A percentile compares a stretch with the other conserved stretches of the same genome.
phyloP scores from a whole-genome alignment of 1,140 invertebrate species.

The Ptiloglossa arizonensis region DNA sequence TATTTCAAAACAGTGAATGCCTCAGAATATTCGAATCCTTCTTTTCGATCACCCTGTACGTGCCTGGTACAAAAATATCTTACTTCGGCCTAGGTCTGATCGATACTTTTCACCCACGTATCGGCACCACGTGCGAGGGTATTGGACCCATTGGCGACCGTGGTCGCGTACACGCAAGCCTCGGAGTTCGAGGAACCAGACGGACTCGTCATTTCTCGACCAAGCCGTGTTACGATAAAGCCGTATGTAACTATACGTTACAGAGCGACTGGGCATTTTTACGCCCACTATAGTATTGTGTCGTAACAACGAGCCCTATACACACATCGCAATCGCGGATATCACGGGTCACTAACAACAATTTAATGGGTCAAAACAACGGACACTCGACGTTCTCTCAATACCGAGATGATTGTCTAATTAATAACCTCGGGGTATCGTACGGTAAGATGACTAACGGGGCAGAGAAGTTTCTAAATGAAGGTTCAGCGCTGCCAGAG shows the following conservation, averaged over 20 bases:
- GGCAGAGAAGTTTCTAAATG: constrained; percentile 23
- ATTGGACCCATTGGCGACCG: constrained; percentile 29
- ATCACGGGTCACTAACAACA: constrained; percentile 3
- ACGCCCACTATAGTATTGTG: constrained; percentile 9
- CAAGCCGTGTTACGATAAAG: constrained; percentile 32
- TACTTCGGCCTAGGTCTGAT: constrained; percentile 15
- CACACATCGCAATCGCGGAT: constrained; percentile 1
- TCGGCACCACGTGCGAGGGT: constrained; percentile 15
- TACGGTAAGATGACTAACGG: constrained; percentile 2
- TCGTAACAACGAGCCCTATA: constrained; percentile 22
- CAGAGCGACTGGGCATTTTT: constrained; percentile 35
- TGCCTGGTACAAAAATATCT: constrained; percentile 19
- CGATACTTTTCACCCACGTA: constrained; percentile 44
- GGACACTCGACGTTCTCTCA: neutral
- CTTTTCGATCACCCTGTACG: constrained; percentile 4
- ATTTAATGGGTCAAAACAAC: constrained; percentile 34
- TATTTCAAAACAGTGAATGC: no score
- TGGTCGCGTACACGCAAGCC: constrained; percentile 27
- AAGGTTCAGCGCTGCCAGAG: neutral
- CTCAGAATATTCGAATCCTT: neutral
- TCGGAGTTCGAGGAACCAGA: constrained; percentile 46
- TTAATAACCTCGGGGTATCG: constrained; percentile 20
- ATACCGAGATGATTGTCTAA: constrained; percentile 22
- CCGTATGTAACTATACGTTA: constrained; percentile 33
- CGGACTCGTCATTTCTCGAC: constrained; percentile 24